Evolutionary conservation across 2,113 vertebrate genomes (phyloP).

Genomic region (Amia ocellicauda): DNA sequence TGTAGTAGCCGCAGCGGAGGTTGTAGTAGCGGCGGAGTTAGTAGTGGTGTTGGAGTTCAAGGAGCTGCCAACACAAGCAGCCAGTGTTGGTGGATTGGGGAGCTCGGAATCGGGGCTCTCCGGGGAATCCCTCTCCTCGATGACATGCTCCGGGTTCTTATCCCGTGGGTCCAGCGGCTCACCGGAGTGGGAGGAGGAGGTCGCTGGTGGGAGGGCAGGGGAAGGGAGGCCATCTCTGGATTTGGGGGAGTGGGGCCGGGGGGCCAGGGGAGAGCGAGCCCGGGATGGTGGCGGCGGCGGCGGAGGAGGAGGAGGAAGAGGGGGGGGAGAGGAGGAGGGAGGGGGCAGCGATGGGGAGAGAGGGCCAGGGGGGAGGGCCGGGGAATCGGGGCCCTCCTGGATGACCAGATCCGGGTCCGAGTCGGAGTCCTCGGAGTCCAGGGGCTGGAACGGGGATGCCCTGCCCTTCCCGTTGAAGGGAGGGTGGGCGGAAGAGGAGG

Average conservation of each 20-base stretch:
- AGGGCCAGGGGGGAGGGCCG: constrained; percentile 31
- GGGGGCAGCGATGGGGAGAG: constrained; percentile 21
- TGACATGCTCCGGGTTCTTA: constrained; percentile 63
- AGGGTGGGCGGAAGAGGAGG: constrained; percentile 24
- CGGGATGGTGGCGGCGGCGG: constrained; percentile 26
- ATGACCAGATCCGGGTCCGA: constrained; percentile 69
- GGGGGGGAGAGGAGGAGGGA: constrained; percentile 28
- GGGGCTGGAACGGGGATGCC: constrained; percentile 31
- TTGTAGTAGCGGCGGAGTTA: neutral
- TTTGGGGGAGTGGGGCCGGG: no score
- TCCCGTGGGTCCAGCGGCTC: constrained; percentile 30
- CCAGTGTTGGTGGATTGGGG: no score
- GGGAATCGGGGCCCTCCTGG: constrained; percentile 64
- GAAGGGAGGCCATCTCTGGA: constrained; percentile 28
- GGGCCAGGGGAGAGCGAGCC: no score
- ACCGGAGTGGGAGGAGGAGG: constrained; percentile 2
- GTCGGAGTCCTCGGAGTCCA: constrained; percentile 59
- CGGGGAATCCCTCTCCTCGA: constrained; percentile 70
- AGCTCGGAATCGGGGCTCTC: constrained; percentile 72
- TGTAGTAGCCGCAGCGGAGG: constrained; percentile 35
- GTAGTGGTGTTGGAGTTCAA: no score
- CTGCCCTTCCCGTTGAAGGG: constrained; percentile 38
- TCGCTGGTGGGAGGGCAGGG: constrained; percentile 19
- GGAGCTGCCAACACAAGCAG: no score
- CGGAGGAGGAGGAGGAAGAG: constrained; percentile 4